Percentiles rank a stretch among this genome's conserved stretches.
Evolutionary conservation across 35 echinoderm and acorn worm genomes (phyloP).

Genomic region (Ophioderma brevispina): DNA sequence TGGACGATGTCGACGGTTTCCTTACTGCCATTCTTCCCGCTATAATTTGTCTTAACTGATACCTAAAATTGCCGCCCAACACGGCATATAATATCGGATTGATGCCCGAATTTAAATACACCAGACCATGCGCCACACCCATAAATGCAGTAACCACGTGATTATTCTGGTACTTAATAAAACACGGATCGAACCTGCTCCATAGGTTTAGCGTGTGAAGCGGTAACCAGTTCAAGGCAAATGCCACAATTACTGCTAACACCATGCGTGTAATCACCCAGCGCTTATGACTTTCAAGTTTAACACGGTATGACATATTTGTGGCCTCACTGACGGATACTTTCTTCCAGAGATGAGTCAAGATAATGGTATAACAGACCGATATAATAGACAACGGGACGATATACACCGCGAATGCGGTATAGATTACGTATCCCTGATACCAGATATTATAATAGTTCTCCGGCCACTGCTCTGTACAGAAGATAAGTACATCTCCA

Average conservation of each 20-base stretch:
- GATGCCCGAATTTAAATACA: constrained; percentile 60
- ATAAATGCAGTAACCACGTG: constrained; percentile 29
- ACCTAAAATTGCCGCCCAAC: constrained; percentile 73
- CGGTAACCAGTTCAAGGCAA: constrained; percentile 68
- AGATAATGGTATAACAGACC: not conserved
- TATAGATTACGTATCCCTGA: not conserved
- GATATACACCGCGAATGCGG: not conserved
- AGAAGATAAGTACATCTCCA: not conserved
- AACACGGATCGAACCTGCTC: constrained; percentile 20
- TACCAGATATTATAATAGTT: not conserved
- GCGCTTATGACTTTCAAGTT: not conserved
- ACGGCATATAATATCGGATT: constrained; percentile 81
- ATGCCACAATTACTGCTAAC: constrained; percentile 42
- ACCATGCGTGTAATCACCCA: constrained; percentile 53
- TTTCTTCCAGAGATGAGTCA: not conserved
- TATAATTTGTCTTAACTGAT: not conserved
- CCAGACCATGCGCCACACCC: constrained; percentile 32
- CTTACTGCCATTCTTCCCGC: not conserved
- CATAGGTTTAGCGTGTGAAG: constrained; percentile 56
- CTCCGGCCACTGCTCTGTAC: not conserved
- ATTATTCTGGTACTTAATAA: constrained; percentile 3
- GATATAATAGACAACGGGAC: not conserved
- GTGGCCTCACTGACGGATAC: not conserved
- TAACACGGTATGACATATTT: not conserved
- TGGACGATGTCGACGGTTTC: not conserved